Conservation (phyloP, 2,113 vertebrate species). For the Piprites chloris region DNA sequence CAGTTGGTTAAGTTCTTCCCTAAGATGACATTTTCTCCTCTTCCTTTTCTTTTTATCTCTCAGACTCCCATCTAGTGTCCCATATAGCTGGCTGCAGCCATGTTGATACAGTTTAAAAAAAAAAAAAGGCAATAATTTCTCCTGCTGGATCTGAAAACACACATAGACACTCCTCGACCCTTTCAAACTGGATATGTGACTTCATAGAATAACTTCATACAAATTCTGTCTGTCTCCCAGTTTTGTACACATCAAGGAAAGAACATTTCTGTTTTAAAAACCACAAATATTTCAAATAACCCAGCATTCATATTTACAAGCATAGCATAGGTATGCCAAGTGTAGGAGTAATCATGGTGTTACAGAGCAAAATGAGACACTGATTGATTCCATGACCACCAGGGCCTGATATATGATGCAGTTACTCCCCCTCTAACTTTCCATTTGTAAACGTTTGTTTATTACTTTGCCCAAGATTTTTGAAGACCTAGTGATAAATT, state of each 20-base stretch:
- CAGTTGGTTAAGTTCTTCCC: neutral
- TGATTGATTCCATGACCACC: neutral
- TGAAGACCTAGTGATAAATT: neutral
- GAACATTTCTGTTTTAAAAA: neutral
- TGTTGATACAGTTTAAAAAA: neutral
- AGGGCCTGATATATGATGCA: neutral
- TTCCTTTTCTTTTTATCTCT: neutral
- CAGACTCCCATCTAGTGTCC: neutral
- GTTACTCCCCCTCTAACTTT: neutral
- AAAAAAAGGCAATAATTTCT: neutral
- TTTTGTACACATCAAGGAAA: neutral
- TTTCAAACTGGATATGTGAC: neutral
- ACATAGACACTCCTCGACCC: too few species aligned
- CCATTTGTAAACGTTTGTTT: neutral
- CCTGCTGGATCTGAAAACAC: neutral
- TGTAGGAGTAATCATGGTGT: neutral
- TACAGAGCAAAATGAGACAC: neutral
- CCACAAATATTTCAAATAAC: neutral
- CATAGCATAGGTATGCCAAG: neutral
- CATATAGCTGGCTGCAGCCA: neutral
- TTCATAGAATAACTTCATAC: neutral
- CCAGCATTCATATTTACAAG: neutral
- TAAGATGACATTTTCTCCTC: neutral
- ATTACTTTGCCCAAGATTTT: neutral
- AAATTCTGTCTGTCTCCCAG: neutral